Evolutionary conservation across 2,797 vertebrate species (phyloP), one percentile per base, ranked within the genome.

Genomic region (Coilia nasus): DNA sequence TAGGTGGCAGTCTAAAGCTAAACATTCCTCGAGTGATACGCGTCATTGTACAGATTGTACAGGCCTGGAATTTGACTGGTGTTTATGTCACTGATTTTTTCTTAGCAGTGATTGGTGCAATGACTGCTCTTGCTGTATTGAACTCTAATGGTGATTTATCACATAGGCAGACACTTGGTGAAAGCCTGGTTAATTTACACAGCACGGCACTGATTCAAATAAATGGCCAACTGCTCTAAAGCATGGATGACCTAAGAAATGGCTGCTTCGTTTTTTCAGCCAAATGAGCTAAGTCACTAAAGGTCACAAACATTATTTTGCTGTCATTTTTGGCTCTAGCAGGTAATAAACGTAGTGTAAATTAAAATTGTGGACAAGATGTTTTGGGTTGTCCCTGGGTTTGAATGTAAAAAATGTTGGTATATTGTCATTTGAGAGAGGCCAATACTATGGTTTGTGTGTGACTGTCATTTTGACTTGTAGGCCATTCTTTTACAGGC

Each of bases 161-260:
- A 19, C 28, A 28, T 80, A 28, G 71, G 81, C 83, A 64, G 83
- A 67, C 23, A 59, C 46, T 83, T 2, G 47, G 19, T 82, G 59
- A 82, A 81, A 86, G 60, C 56, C 83, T 50, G 25, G 60, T 23
- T 85, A 84, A 84, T 83, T 86, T 83, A 60, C 47, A 10, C 25
- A 82, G 35, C 82, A 25, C 71, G 28, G 35, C 71, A 82, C 81
- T 60, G 23, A 64, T 75, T 84, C 83, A 86, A 82, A 86, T 82
- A 86, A 86, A 82, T 78, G 67, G 35, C 54, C 64, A n/a, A 25
- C 78, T 81, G 80, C 64, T 84, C 41, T 82, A 78, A 84, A 84
- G 84, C 84, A 25, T 54, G 78, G 46, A 71, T 82, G 82, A 80
- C 62, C 59, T 41, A 87, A 83, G 86, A 87, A 84, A 62, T 15